Base-by-base conservation (phyloP, 1,140 invertebrate species). In the Papilio aristodemus region DNA sequence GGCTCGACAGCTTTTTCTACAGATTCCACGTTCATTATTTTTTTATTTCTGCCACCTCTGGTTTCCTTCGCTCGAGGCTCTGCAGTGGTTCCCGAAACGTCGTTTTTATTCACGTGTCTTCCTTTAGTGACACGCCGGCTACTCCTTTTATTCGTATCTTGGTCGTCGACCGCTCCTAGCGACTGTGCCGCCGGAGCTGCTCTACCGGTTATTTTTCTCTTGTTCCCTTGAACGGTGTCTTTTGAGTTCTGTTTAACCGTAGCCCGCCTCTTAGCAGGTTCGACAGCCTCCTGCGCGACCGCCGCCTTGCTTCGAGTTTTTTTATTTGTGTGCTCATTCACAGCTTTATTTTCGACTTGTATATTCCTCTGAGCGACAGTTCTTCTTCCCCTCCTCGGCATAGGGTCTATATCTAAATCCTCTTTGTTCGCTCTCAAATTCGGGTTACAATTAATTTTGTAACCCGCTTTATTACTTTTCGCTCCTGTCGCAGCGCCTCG, bases 371-470 rank as follows among this genome's bases (percentile, higher is more conserved):
- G 46, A 22, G 46, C 19, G 4, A 59, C 32, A 72, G 59, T 69
- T 39, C 67, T 71, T 32, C 70, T 39, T 27, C 67, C 50, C 67
- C 68, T 74, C 43, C 38, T 76, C 7, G 50, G 22, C 68, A 71
- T 69, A 22, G 14, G 13, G 66, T 72, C 13, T n/a, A 37, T 9
- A 57, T 41, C 19, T 19, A 7, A 14, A 13, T 43, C 64, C 38
- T 22, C 38, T 17, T 25, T 37, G n/a, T 8, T 57, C 36, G 67
- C 57, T 10, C 57, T 59, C 10, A 17, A 37, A 22, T 50, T 19
- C 32, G 25, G 13, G 11, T 70, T 36, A 1, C 17, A 43, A 5
- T 41, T 19, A 14, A 38, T 59, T 50, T 54, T 62, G 11, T 38
- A 17, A 14, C 14, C 17, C 8, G 7, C 17, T 46, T 32, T 32